Evolutionary conservation across 2,113 vertebrate genomes (phyloP).

Genomic region (Pelvicachromis taeniatus): DNA sequence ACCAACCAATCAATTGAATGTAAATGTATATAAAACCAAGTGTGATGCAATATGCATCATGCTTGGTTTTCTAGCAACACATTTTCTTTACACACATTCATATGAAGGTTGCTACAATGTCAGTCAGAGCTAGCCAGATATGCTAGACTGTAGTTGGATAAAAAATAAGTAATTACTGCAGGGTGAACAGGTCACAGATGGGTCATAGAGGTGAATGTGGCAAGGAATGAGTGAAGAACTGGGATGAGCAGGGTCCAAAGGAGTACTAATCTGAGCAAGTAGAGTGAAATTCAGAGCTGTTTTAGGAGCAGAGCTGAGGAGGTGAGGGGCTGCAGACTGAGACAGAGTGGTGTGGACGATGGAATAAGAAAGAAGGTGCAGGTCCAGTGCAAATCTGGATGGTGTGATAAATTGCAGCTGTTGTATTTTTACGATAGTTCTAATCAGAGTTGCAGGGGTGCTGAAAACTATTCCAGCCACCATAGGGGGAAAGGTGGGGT

Average conservation of each 20-base stretch:
- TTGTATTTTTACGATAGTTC: neutral
- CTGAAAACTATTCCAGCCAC: neutral
- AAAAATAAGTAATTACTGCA: neutral
- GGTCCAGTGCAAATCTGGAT: neutral
- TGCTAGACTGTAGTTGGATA: neutral
- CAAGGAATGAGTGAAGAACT: neutral
- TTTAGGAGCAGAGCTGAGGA: neutral
- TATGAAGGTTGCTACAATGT: neutral
- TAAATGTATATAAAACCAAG: neutral
- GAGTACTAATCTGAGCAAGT: neutral
- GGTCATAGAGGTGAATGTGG: neutral
- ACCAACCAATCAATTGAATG: neutral
- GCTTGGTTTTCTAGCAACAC: neutral
- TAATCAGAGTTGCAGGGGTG: neutral
- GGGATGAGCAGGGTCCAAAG: neutral
- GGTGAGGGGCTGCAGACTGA: neutral
- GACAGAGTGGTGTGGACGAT: neutral
- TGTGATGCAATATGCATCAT: neutral
- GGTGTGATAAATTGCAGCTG: neutral
- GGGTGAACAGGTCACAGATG: neutral
- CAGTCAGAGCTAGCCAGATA: neutral
- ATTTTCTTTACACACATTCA: neutral
- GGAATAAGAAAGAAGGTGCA: neutral
- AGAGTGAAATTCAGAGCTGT: neutral
- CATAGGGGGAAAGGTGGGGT: neutral